Conservation (phyloP, 30 jellyfish, hydroid and myxozoan species). For the Turritopsis rubra region DNA sequence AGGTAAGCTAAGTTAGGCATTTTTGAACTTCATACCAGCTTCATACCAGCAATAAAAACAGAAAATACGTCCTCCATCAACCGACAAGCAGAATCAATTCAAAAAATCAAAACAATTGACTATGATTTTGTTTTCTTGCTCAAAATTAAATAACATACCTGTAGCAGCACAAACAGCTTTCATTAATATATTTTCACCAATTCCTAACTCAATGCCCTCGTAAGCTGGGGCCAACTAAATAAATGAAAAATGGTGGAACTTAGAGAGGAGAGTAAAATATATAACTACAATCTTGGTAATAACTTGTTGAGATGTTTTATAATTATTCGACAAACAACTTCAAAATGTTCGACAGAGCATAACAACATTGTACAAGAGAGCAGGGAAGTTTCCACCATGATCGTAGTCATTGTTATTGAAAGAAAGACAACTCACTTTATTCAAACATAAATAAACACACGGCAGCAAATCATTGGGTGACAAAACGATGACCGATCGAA, state of each 20-base stretch:
- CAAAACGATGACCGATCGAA: constrained; percentile 89
- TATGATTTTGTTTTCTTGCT: neutral
- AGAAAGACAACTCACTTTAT: constrained; percentile 58
- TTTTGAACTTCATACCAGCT: no score
- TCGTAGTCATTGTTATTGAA: no score
- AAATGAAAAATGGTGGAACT: neutral
- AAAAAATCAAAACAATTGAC: neutral
- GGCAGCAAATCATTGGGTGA: constrained; percentile 91
- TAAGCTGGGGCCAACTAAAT: constrained; percentile 93
- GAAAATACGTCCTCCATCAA: neutral
- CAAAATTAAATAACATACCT: constrained; percentile 37
- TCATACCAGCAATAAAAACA: no score
- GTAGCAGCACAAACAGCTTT: constrained; percentile 94
- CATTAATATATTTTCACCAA: constrained; percentile 82
- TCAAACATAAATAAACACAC: constrained; percentile 83
- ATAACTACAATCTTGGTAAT: neutral
- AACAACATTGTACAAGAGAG: no score
- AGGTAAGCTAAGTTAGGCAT: no score
- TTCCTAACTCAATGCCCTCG: constrained; percentile 95
- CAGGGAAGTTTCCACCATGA: no score
- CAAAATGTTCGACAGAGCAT: no score
- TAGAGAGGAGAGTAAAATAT: neutral
- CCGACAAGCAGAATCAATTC: neutral
- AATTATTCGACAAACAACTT: neutral
- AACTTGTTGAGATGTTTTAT: neutral